phyloP scores from a whole-genome alignment of 2,888 invertebrate genomes.

The Drosophila tripunctata region DNA sequence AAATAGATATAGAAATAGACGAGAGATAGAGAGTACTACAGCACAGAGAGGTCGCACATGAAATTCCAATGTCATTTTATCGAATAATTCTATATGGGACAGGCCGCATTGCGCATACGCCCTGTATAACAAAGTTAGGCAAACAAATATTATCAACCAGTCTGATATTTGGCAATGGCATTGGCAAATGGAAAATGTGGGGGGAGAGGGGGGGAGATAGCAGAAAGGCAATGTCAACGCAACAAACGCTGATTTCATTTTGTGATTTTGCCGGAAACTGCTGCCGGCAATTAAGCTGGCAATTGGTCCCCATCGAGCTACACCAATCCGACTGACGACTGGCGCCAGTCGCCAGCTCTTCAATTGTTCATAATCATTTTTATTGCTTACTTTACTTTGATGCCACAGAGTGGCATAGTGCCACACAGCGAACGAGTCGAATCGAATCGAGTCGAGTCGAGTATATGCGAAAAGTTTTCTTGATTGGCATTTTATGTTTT shows the following conservation, averaged over 20 bases:
- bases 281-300: slow-evolving; percentile 72
- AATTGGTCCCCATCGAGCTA: slow-evolving; percentile 43
- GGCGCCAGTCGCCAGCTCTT: slow-evolving; percentile 68
- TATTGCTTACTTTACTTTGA: slow-evolving; percentile 76
- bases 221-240: slow-evolving; percentile 43
- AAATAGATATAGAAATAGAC: slow-evolving; percentile 19
- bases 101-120: slow-evolving; percentile 60
- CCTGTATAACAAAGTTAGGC: slow-evolving; percentile 27
- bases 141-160: slow-evolving; percentile 44
- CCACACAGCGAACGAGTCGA: no score
- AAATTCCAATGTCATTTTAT: slow-evolving; percentile 34
- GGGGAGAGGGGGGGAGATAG: slow-evolving; percentile 14
- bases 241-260: slow-evolving; percentile 68
- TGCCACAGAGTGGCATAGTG: no score
- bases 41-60: slow-evolving; percentile 27
- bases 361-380: slow-evolving; percentile 81
- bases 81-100: slow-evolving; percentile 22
- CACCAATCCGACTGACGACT: slow-evolving; percentile 19
- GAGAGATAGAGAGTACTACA: no score
- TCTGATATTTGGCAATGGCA: slow-evolving; percentile 20
- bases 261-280: slow-evolving; percentile 71
- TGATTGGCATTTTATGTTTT: slow-evolving; percentile 79
- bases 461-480: slow-evolving; percentile 71
- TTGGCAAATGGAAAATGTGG: slow-evolving; percentile 11
- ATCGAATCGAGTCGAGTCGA: no score